Conservation (phyloP, 2,113 vertebrate species). For the Benitochromis conjunctus region DNA sequence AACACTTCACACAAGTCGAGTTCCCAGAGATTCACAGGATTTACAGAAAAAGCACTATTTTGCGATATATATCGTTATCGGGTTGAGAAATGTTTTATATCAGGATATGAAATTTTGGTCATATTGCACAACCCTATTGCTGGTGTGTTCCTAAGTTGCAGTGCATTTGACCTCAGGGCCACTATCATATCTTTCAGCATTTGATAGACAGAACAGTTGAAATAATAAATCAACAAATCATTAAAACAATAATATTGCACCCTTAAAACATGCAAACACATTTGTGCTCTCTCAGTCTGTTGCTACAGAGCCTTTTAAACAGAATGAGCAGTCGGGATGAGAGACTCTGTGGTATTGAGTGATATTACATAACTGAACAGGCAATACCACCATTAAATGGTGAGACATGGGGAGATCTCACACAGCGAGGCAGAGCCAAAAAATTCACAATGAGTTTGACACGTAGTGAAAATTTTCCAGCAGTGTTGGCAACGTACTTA, state of each 20-base stretch:
- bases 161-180: neutral
- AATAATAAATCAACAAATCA: neutral
- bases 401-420: neutral
- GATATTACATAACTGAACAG: constrained; percentile 13
- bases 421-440: neutral
- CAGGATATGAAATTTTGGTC: no score
- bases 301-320: neutral
- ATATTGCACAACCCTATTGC: no score
- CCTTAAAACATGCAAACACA: neutral
- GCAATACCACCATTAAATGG: neutral
- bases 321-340: neutral
- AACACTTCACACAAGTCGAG: no score
- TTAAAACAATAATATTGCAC: neutral
- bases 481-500: constrained; percentile 31
- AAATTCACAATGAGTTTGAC: constrained; percentile 17
- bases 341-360: neutral
- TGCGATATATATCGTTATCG: no score
- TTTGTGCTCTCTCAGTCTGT: neutral
- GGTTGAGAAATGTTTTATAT: no score
- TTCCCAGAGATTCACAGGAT: no score
- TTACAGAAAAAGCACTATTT: no score
- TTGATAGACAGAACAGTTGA: neutral
- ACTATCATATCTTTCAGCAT: neutral
- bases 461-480: constrained; percentile 47
- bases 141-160: neutral